Conservation (phyloP, 2,113 vertebrate species). For the Tetrax tetrax region DNA sequence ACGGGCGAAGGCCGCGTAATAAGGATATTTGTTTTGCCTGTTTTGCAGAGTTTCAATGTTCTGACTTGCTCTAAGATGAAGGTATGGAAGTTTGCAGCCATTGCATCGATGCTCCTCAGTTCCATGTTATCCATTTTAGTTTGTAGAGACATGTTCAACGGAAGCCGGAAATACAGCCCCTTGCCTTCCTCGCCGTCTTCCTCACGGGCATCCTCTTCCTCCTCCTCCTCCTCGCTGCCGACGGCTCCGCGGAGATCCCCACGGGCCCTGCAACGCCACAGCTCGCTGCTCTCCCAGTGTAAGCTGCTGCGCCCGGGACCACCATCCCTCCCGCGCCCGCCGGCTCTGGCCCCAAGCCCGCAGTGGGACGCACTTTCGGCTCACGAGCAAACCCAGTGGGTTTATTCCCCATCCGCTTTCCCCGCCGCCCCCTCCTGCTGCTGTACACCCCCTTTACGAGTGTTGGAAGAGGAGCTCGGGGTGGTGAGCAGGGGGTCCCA, state of each 20-base stretch:
- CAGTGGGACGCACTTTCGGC: rapidly evolving
- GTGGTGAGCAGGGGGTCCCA: rapidly evolving
- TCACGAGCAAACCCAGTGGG: rapidly evolving
- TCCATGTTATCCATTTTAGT: conserved; percentile 83
- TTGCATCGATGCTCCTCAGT: conserved; percentile 87
- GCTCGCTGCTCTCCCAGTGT: conserved; percentile 72
- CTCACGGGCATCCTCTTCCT: conserved; percentile 7
- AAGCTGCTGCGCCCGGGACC: background rate
- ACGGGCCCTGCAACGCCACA: conserved; percentile 53
- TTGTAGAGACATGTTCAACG: conserved; percentile 79
- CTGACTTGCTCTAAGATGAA: conserved; percentile 92
- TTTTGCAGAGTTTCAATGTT: conserved; percentile 88
- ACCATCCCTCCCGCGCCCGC: rapidly evolving
- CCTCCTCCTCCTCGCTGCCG: conserved; percentile 1
- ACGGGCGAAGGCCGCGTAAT: rapidly evolving
- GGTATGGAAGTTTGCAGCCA: conserved; percentile 92
- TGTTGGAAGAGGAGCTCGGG: background rate
- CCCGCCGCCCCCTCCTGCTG: background rate
- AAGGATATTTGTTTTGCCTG: conserved; percentile 61
- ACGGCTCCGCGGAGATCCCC: conserved; percentile 49
- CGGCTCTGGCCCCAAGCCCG: background rate
- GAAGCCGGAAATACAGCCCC: conserved; percentile 38
- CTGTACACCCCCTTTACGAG: background rate
- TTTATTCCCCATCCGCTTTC: background rate
- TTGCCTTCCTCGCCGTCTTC: conserved; percentile 37